phyloP scores from a whole-genome alignment of 2,888 invertebrate species.

The Caenorhabditis angaria region DNA sequence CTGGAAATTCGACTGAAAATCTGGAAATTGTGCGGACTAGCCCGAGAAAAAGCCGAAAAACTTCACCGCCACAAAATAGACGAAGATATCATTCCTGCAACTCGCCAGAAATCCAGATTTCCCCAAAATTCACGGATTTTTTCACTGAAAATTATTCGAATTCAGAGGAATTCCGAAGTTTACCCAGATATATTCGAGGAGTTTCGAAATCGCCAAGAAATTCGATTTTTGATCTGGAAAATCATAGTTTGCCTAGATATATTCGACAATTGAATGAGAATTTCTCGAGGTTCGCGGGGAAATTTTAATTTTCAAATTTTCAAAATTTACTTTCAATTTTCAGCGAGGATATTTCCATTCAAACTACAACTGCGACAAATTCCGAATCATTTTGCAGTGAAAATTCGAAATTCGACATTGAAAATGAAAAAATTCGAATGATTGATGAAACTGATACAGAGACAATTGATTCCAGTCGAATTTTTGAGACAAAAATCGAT shows the following conservation, averaged over 20 bases:
- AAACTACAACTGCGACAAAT: conserved; percentile 15
- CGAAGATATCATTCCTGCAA: conserved; percentile 46
- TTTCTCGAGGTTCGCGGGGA: conserved; percentile 4
- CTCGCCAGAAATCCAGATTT: conserved; percentile 12
- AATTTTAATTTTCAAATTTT: neutral
- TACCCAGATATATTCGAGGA: conserved; percentile 32
- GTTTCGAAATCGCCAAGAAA: too few species aligned
- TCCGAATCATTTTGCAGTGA: conserved; percentile 30
- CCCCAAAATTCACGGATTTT: conserved; percentile 1
- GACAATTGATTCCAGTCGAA: conserved; percentile 20
- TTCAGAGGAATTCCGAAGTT: conserved; percentile 37
- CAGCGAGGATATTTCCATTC: conserved; percentile 3
- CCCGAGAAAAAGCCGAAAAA: too few species aligned
- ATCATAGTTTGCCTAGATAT: conserved; percentile 22
- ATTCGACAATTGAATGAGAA: conserved; percentile 27
- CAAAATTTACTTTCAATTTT: neutral
- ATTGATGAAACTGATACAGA: conserved; percentile 45
- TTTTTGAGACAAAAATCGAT: conserved; percentile 14
- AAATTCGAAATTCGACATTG: conserved; percentile 6
- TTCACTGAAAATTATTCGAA: too few species aligned
- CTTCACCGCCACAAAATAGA: neutral
- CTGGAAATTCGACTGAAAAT: neutral
- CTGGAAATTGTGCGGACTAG: too few species aligned
- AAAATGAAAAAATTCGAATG: conserved; percentile 24
- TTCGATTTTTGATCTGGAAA: neutral